A percentile compares a stretch with the other conserved stretches of the same genome.
These are phyloP conservation scores for Neosilurus hyrtlii DNA, from an alignment of 2,797 vertebrate genomes.

Conservation along the genomic window DNA sequence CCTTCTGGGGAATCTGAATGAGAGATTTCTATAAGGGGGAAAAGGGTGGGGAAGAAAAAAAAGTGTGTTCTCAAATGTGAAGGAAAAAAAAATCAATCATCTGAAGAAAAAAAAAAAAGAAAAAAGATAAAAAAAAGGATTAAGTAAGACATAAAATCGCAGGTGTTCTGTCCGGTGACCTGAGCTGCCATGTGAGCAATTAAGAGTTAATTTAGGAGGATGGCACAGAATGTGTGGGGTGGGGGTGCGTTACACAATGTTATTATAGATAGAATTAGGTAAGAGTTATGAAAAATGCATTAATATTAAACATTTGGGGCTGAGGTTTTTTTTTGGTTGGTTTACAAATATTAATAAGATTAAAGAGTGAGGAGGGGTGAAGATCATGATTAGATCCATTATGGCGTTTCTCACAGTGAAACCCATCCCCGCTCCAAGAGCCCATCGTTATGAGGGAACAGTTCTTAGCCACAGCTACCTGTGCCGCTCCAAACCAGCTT, in stretches of 20 bases:
- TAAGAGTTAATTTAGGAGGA: conserved; percentile 40
- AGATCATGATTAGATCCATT: conserved; percentile 26
- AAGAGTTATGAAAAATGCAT: conserved; percentile 14
- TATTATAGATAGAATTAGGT: conserved; percentile 25
- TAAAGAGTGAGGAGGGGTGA: conserved; percentile 5
- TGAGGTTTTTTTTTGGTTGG: background rate
- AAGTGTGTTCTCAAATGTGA: conserved; percentile 64
- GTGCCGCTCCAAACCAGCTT: conserved; percentile 48
- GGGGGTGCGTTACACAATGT: conserved; percentile 8
- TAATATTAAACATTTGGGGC: background rate
- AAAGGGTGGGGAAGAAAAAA: conserved; percentile 56
- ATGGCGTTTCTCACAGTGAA: conserved; percentile 40
- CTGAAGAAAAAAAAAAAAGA: conserved; percentile 1
- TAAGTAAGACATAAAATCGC: conserved; percentile 23
- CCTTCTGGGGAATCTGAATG: conserved; percentile 88
- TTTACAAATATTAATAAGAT: conserved; percentile 42
- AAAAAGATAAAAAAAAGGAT: background rate
- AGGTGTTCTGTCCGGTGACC: conserved; percentile 23
- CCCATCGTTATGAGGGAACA: conserved; percentile 35
- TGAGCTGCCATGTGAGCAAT: background rate
- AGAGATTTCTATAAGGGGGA: conserved; percentile 84
- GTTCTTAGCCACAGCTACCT: conserved; percentile 46
- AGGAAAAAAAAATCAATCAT: conserved; percentile 44
- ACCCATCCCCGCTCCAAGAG: conserved; percentile 37
- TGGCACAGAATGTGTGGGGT: conserved; percentile 17